Evolutionary conservation across 1,140 invertebrate genomes (phyloP).

Genomic region (Akabosia matsudoensis): DNA sequence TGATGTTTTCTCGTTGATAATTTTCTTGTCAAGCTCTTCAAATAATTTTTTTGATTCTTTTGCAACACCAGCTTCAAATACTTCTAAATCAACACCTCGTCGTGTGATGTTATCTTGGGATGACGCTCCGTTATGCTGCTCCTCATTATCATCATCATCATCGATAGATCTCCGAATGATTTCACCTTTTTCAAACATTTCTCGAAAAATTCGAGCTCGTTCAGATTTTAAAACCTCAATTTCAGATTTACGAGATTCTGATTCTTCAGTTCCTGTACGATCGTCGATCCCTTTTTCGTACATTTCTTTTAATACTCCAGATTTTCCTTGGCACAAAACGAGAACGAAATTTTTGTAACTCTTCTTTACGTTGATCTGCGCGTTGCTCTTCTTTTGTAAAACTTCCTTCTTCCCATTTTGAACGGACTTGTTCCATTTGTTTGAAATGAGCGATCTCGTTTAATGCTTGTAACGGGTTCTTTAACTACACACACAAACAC

Average conservation of each 20-base stretch:
- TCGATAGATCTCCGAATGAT: conserved; percentile 52
- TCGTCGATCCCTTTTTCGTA: conserved; percentile 81
- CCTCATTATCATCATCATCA: conserved; percentile 58
- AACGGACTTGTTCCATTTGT: conserved; percentile 35
- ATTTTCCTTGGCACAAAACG: conserved; percentile 10
- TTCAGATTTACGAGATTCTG: conserved; percentile 62
- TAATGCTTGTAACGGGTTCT: conserved; percentile 26
- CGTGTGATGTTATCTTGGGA: conserved; percentile 51
- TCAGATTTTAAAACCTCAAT: conserved; percentile 54
- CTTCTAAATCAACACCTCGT: conserved; percentile 67
- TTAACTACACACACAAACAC: conserved; percentile 30
- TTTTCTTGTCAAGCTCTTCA: conserved; percentile 74
- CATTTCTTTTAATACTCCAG: conserved; percentile 73
- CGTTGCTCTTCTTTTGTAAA: background rate
- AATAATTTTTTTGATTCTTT: conserved; percentile 82
- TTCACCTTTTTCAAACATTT: conserved; percentile 79
- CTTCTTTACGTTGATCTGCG: conserved; percentile 31
- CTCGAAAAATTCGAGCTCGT: conserved; percentile 63
- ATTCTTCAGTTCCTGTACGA: conserved; percentile 53
- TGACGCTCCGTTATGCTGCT: conserved; percentile 52
- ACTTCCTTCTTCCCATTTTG: conserved; percentile 33
- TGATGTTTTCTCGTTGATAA: background rate
- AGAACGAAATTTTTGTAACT: conserved; percentile 28
- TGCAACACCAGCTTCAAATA: conserved; percentile 80
- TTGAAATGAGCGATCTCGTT: conserved; percentile 16